phyloP scores from a whole-genome alignment of 2,113 vertebrate species.

The Strix aluco region DNA sequence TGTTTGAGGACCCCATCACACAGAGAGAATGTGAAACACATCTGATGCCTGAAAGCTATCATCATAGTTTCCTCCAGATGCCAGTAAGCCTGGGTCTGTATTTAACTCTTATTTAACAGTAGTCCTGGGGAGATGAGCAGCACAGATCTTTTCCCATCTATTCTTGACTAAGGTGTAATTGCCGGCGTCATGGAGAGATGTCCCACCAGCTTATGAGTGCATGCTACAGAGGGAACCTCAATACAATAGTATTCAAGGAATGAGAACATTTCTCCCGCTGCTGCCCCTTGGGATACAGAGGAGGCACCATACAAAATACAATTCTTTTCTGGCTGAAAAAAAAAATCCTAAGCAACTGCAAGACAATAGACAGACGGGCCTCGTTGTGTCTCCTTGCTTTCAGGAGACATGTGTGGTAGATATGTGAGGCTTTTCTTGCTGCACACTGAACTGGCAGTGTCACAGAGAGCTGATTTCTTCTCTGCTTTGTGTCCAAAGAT shows the following conservation, averaged over 20 bases:
- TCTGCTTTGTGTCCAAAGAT: not conserved
- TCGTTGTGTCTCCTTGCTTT: not conserved
- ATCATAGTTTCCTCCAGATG: not conserved
- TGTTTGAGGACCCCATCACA: not conserved
- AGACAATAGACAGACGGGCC: slow-evolving; percentile 30
- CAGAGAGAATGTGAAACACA: not conserved
- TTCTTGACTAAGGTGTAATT: not conserved
- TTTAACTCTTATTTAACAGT: slow-evolving; percentile 44
- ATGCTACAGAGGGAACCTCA: slow-evolving; percentile 31
- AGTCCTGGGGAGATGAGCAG: not conserved
- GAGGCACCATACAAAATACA: slow-evolving; percentile 20
- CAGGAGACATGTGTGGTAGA: slow-evolving; percentile 14
- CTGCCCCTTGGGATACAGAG: slow-evolving; percentile 35
- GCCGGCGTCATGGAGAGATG: slow-evolving; percentile 24
- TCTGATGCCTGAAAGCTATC: not conserved
- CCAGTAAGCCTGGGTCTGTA: not conserved
- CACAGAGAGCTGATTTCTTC: not conserved
- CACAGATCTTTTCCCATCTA: slow-evolving; percentile 19
- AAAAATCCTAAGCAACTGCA: not conserved
- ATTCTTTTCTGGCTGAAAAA: slow-evolving; percentile 20
- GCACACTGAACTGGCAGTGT: not conserved
- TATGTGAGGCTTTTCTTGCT: not conserved
- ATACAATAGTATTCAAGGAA: slow-evolving; percentile 12
- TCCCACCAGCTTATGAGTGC: slow-evolving; percentile 18
- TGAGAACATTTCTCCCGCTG: slow-evolving; percentile 63